A percentile compares a stretch with the other conserved stretches of the same genome.
These are phyloP conservation scores for Cataglyphis altisquamis DNA, from an alignment of 2,888 invertebrate genomes.

Conservation along the genomic window DNA sequence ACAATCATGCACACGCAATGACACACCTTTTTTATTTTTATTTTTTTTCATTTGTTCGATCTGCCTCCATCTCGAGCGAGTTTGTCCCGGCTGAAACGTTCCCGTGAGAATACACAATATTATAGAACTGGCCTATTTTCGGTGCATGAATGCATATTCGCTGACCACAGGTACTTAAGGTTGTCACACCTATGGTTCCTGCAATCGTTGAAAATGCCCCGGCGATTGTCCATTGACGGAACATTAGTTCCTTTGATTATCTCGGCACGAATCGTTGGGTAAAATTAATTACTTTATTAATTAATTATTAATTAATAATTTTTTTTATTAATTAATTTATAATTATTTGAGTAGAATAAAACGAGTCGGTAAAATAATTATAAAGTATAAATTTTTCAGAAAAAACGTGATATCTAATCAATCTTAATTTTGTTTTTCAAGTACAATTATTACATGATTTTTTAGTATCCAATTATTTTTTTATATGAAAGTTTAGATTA, in stretches of 20 bases:
- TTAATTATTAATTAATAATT: background rate
- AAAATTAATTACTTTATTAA: background rate
- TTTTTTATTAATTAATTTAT: no score
- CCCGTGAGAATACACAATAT: background rate
- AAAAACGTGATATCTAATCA: constrained; percentile 4
- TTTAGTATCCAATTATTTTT: constrained; percentile 22
- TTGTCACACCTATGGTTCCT: constrained; percentile 10
- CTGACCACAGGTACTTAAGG: constrained; percentile 9
- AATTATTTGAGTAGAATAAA: background rate
- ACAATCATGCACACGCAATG: constrained; percentile 32
- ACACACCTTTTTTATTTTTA: background rate
- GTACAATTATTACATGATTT: background rate
- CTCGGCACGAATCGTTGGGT: constrained; percentile 24
- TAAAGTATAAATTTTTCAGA: background rate
- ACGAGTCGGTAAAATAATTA: background rate
- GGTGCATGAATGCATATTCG: constrained; percentile 14
- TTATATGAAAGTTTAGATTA: background rate
- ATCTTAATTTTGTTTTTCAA: constrained; percentile 15
- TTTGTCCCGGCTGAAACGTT: constrained; percentile 40
- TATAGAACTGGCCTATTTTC: constrained; percentile 6
- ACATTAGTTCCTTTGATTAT: constrained; percentile 38
- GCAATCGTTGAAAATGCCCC: constrained; percentile 18
- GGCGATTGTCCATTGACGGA: constrained; percentile 49
- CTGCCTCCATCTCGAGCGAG: constrained; percentile 7
- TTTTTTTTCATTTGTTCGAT: constrained; percentile 24